phyloP scores from a whole-genome alignment of 2,113 vertebrate species.

The Hyla sarda region DNA sequence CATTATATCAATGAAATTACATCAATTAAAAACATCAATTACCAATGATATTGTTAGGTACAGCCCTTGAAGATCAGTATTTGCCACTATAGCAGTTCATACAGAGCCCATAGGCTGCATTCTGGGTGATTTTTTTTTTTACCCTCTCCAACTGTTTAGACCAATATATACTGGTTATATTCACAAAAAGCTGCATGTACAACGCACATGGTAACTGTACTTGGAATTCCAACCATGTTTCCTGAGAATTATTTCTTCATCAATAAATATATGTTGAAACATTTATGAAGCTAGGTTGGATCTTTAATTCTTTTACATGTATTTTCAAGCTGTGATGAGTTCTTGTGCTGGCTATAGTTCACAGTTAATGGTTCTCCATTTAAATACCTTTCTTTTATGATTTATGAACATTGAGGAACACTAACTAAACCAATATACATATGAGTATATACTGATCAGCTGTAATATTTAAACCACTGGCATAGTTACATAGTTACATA shows the following conservation, averaged over 20 bases:
- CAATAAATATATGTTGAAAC: background rate
- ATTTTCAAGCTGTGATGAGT: background rate
- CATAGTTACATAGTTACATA: too few relatives aligned
- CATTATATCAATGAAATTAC: background rate
- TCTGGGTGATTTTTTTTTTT: background rate
- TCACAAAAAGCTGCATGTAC: background rate
- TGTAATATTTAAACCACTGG: too few relatives aligned
- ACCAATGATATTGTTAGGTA: background rate
- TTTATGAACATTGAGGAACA: background rate
- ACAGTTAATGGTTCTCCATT: background rate
- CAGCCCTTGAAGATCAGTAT: background rate
- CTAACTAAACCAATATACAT: background rate
- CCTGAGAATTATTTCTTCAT: background rate
- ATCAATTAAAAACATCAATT: too few relatives aligned
- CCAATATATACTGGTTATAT: background rate
- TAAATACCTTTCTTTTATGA: background rate
- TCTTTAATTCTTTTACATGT: background rate
- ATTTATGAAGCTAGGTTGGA: background rate
- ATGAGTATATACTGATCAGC: too few relatives aligned
- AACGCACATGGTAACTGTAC: background rate
- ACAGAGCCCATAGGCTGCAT: background rate
- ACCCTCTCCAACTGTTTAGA: background rate
- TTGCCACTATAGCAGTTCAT: background rate
- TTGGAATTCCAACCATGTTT: background rate
- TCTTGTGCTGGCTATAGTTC: background rate